Percentiles rank a stretch among this genome's conserved stretches.
Evolutionary conservation across 2,888 invertebrate species (phyloP).

Genomic region (Ligdia adustata): DNA sequence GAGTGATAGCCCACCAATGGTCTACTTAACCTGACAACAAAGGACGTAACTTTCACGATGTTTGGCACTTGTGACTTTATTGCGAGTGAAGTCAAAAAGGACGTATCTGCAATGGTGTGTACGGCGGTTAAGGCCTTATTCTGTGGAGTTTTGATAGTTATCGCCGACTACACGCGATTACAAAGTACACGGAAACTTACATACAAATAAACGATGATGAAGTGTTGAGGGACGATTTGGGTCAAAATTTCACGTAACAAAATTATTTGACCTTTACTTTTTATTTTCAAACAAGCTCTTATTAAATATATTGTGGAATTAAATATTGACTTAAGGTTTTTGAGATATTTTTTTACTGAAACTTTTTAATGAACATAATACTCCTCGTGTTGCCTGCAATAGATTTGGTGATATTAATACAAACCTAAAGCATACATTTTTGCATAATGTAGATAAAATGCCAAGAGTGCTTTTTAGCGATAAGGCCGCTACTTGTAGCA

Average conservation of each 20-base stretch:
- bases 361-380: no score
- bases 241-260: conserved; percentile 29
- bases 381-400: no score
- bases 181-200: conserved; percentile 24
- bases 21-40: conserved; percentile 42
- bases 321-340: no score
- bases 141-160: conserved; percentile 57
- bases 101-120: conserved; percentile 18
- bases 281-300: neutral
- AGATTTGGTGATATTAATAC: no score
- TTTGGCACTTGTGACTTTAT: conserved; percentile 5
- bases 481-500: no score
- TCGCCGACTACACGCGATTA: conserved; percentile 66
- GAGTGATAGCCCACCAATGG: conserved; percentile 66
- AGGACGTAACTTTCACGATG: conserved; percentile 6
- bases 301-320: no score
- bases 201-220: conserved; percentile 31
- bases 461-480: no score
- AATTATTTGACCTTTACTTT: neutral
- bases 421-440: no score
- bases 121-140: conserved; percentile 5
- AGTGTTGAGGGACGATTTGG: conserved; percentile 21
- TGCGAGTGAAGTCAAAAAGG: neutral
- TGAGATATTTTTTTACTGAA: no score
- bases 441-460: no score